Conservation (phyloP, 2,797 vertebrate species). For the Protosalanx chinensis region DNA sequence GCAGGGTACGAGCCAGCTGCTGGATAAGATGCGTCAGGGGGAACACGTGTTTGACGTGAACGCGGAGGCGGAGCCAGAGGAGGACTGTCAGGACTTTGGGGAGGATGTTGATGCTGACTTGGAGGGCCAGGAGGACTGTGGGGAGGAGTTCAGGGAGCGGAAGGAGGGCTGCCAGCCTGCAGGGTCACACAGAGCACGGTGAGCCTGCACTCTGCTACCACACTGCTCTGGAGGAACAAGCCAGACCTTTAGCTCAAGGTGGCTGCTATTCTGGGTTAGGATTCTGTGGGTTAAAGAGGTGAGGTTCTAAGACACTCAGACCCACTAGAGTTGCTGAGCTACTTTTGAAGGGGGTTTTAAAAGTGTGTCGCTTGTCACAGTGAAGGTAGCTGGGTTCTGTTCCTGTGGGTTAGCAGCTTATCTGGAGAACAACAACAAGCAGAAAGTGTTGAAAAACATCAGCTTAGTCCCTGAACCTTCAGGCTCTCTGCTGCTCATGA, state of each 20-base stretch:
- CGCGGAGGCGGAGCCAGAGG: slow-evolving; percentile 68
- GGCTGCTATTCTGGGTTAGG: neutral
- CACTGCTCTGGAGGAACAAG: neutral
- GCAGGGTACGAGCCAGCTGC: slow-evolving; percentile 82
- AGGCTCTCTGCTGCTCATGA: neutral
- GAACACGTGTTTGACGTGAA: slow-evolving; percentile 85
- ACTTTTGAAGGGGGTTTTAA: neutral
- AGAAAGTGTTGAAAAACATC: slow-evolving; percentile 3
- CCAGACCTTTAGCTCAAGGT: neutral
- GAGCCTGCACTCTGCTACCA: slow-evolving; percentile 21
- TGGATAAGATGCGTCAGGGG: slow-evolving; percentile 87
- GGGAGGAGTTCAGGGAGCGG: slow-evolving; percentile 60
- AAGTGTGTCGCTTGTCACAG: slow-evolving; percentile 3
- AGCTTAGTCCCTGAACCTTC: neutral
- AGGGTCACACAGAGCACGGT: slow-evolving; percentile 65
- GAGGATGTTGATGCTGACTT: slow-evolving; percentile 77
- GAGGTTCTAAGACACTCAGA: neutral
- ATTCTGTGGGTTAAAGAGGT: neutral
- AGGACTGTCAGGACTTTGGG: slow-evolving; percentile 52
- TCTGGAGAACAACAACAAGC: neutral
- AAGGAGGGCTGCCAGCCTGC: slow-evolving; percentile 65
- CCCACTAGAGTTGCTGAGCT: neutral
- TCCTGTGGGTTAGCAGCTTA: neutral
- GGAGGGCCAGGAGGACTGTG: slow-evolving; percentile 54
- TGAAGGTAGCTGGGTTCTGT: slow-evolving; percentile 11